Conservation (phyloP, 2,113 vertebrate species). For the Rhabdomys dilectus region DNA sequence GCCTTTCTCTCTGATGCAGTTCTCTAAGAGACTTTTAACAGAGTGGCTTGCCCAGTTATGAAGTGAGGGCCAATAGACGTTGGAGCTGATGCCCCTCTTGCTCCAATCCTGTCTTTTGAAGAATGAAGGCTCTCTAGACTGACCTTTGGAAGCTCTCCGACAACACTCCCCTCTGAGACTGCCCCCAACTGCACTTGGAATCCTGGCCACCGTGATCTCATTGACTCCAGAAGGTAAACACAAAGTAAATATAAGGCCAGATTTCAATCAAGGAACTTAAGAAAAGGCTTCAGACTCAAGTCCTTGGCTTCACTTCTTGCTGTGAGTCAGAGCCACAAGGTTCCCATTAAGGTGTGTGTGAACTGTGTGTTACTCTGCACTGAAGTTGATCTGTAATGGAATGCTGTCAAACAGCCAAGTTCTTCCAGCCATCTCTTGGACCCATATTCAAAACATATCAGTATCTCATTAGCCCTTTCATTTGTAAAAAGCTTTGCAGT, state of each 20-base stretch:
- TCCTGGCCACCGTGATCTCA: slow-evolving; percentile 28
- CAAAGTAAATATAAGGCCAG: slow-evolving; percentile 57
- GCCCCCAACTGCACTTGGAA: slow-evolving; percentile 33
- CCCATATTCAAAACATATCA: slow-evolving; percentile 78
- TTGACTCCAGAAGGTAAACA: slow-evolving; percentile 66
- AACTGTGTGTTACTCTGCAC: slow-evolving; percentile 67
- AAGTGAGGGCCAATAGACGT: not conserved
- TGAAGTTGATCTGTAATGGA: slow-evolving; percentile 67
- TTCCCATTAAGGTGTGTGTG: slow-evolving; percentile 81
- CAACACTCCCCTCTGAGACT: not conserved
- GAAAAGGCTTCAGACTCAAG: slow-evolving; percentile 52
- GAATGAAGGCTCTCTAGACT: slow-evolving; percentile 48
- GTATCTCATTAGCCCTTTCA: slow-evolving; percentile 74
- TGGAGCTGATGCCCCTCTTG: not conserved
- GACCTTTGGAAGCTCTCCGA: slow-evolving; percentile 30
- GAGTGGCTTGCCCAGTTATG: not conserved
- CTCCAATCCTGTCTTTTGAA: slow-evolving; percentile 25
- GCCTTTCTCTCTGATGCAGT: not conserved
- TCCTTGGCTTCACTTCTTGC: slow-evolving; percentile 73
- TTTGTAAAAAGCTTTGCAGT: slow-evolving; percentile 66
- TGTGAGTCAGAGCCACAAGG: slow-evolving; percentile 77
- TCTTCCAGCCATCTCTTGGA: slow-evolving; percentile 65
- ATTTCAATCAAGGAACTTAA: slow-evolving; percentile 62
- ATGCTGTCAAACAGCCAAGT: slow-evolving; percentile 75
- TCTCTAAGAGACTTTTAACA: not conserved